Base-by-base conservation (phyloP, 2,888 invertebrate genomes). In the Dryococelus australis region DNA sequence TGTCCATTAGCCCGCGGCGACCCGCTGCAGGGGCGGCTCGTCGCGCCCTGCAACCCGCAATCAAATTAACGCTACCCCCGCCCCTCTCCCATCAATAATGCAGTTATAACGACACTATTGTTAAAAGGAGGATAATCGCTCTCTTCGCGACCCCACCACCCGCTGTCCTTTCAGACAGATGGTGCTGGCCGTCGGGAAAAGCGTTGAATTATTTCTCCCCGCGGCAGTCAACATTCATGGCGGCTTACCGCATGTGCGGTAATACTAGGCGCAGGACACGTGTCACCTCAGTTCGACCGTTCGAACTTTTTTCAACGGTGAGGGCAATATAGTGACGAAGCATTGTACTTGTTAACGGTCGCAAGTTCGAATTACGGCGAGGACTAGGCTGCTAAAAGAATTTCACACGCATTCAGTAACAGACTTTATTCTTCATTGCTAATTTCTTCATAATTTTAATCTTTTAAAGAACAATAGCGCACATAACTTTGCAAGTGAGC, bases 91-190 rank as follows among this genome's bases (percentile, higher is more conserved):
- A 12, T 83, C 43, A 83, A 83, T 83, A 83, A 83, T 83, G 28
- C 83, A 83, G 10, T 20, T 35, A 26, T 83, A 83, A 83, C 26
- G 83, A 83, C 83, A 83, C 83, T 28, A 35, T 35, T 83, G 83
- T 35, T 83, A 83, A 83, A 28, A 83, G 83, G 83, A 35, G 43
- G 83, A 83, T 83, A 83, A 83, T 83, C 83, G 43, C 83, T 13
- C 83, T 83, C 43, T 83, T 83, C 28, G n/a, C 43, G 83, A 83
- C 83, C 9, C 83, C 6, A 28, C 83, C 20, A 1, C 0, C 65
- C 47, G 47, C 47, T 10, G 8, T 24, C 16, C 65, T 20, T 65
- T 16, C 65, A 16, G 20, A n/a, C 65, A 65, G 4, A 65, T 20
- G 24, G n/a, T 35, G 35, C 1, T 24, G 65, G 3, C 65, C 65